Conservation (phyloP, 2,113 vertebrate genomes). For the Protobothrops flavoviridis region DNA sequence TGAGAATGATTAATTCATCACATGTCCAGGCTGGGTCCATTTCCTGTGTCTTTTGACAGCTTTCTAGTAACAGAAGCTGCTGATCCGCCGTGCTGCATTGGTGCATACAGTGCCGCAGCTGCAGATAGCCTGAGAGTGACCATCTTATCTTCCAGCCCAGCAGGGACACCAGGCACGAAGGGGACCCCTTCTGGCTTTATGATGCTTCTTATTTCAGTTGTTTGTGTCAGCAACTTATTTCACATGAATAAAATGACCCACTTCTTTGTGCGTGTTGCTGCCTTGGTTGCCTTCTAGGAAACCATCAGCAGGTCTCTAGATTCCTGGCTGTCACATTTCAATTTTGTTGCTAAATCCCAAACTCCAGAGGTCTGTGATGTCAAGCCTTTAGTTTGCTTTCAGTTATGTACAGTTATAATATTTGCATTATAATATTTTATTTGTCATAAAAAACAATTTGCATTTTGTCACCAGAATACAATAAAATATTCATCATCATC, state of each 20-base stretch:
- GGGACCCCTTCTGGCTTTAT: not conserved
- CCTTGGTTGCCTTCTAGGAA: not conserved
- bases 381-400: not conserved
- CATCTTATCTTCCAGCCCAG: not conserved
- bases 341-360: not conserved
- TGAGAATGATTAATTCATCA: not conserved
- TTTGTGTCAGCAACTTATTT: not conserved
- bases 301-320: not conserved
- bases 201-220: not conserved
- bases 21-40: not conserved
- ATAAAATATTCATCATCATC: not conserved
- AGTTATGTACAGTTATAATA: not conserved
- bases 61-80: not conserved
- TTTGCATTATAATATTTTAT: not conserved
- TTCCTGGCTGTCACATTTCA: not conserved
- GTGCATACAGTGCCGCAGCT: not conserved
- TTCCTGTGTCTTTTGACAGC: not conserved
- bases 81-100: not conserved
- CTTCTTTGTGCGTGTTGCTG: not conserved
- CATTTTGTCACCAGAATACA: not conserved
- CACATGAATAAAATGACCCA: not conserved
- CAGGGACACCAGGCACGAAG: not conserved
- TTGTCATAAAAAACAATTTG: not conserved
- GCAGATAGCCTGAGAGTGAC: not conserved
- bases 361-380: not conserved